These are phyloP conservation scores for Dendropsophus ebraccatus DNA, from an alignment of 2,113 vertebrate genomes.

Conservation along the genomic window DNA sequence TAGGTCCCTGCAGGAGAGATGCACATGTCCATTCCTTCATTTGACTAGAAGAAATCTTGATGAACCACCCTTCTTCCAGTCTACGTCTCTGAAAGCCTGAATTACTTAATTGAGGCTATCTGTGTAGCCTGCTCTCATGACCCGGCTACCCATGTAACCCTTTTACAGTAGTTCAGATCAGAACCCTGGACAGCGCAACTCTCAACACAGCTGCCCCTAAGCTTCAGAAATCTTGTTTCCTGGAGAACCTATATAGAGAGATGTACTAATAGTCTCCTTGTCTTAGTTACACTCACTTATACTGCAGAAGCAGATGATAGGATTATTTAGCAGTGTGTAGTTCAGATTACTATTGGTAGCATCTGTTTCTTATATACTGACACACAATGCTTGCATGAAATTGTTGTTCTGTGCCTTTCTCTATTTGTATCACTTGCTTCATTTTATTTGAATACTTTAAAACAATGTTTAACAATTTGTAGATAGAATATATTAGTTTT, in stretches of 20 bases:
- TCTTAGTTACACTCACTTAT: background rate
- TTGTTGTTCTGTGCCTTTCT: constrained; percentile 6
- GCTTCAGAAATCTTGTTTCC: background rate
- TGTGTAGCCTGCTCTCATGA: constrained; percentile 60
- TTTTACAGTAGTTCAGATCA: constrained; percentile 61
- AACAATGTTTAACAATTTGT: background rate
- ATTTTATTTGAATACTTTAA: background rate
- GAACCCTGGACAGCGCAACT: constrained; percentile 59
- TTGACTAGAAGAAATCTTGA: constrained; percentile 55
- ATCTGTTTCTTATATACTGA: background rate
- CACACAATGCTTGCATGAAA: background rate
- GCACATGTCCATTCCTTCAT: constrained; percentile 54
- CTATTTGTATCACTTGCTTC: background rate
- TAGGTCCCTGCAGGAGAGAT: constrained; percentile 48
- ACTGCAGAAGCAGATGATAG: background rate
- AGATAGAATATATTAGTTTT: background rate
- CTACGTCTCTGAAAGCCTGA: constrained; percentile 58
- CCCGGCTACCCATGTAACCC: constrained; percentile 60
- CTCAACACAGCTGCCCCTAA: constrained; percentile 24
- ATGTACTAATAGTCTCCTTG: background rate
- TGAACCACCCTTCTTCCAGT: constrained; percentile 56
- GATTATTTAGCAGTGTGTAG: background rate
- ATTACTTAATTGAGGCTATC: constrained; percentile 61
- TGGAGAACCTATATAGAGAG: background rate
- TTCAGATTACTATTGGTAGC: background rate